Evolutionary conservation across 2,888 invertebrate genomes (phyloP), one percentile per base, ranked within the genome.

Genomic region (Alloplasta piceator): DNA sequence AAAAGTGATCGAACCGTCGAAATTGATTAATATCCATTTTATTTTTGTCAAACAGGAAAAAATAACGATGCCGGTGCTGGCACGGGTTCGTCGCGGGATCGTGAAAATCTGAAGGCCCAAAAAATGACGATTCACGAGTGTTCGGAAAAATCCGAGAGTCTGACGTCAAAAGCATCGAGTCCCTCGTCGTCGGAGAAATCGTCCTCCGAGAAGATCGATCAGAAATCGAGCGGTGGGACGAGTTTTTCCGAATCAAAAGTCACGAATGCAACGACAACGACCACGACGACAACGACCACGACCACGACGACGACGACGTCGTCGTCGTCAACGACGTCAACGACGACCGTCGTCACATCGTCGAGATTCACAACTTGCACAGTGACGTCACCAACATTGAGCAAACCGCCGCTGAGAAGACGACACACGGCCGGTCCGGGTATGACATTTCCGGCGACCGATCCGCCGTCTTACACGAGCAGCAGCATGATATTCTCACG

Each of bases 361-460:
- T 89, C 91, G 50, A 89, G 90, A 72, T 90, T 91, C 75, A 89
- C 90, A 6, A 90, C 89, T 55, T 90, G 89, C 38, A 85, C 88
- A 5, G 90, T 91, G 16, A 90, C 90, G 14, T 90, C 92, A 12
- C 92, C 91, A n/a, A 90, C 91, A 2, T 87, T 90, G 56, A 83
- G 82, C 61, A 90, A 91, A 78, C 90, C 92, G 6, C 88, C 90
- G 4, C 78, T 92, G 50, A 85, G 92, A 50, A 86, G 92, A 9
- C 83, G 92, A 58, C 91, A 92, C 80, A 90, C 92, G 43, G 88
- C 92, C 12, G 92, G 92, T 0, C 88, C 92, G 2, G 91, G 91
- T 9, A 92, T 92, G 92, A 90, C 90, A 3, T 92, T 92, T 82
- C 90, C 91, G 4, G 92, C 91, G 0, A 91, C 90, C 12, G 92